Conservation (phyloP, 1,140 invertebrate genomes). For the Aphelinus atriplicis region DNA sequence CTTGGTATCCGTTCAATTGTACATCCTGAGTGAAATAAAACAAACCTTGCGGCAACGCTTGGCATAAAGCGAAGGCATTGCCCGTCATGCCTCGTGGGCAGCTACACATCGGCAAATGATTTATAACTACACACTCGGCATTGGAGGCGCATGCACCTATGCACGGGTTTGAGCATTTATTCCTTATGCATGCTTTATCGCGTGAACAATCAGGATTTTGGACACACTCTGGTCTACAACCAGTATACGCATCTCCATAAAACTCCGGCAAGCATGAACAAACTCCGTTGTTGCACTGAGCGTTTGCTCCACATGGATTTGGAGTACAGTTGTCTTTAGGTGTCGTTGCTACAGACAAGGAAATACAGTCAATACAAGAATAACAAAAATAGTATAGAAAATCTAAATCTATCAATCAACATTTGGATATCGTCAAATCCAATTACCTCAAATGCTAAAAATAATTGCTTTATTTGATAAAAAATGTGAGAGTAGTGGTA, state of each 20-base stretch:
- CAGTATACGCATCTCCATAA: constrained; percentile 78
- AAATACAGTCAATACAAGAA: not conserved
- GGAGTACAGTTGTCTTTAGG: constrained; percentile 73
- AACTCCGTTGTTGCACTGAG: constrained; percentile 74
- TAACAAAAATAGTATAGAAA: not conserved
- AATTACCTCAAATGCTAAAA: not conserved
- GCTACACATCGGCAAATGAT: constrained; percentile 79
- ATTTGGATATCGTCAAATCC: too few relatives aligned
- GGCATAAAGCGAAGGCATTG: constrained; percentile 74
- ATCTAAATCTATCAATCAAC: not conserved
- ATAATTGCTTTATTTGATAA: constrained; percentile 27
- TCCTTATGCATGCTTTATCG: constrained; percentile 74
- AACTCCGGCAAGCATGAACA: constrained; percentile 79
- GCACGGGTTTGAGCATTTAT: constrained; percentile 79
- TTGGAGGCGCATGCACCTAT: constrained; percentile 77
- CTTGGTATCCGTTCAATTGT: not conserved
- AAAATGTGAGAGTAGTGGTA: not conserved
- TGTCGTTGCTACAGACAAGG: constrained; percentile 51
- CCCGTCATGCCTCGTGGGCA: constrained; percentile 77
- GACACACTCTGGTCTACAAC: constrained; percentile 78
- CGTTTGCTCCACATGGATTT: constrained; percentile 79
- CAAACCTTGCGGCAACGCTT: not conserved
- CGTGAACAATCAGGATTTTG: constrained; percentile 77
- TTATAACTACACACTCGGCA: constrained; percentile 77
- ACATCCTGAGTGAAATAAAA: not conserved